A percentile compares a stretch with the other conserved stretches of the same genome.
Evolutionary conservation across 2,113 vertebrate species (phyloP).

Genomic region (Campylorhamphus procurvoides): DNA sequence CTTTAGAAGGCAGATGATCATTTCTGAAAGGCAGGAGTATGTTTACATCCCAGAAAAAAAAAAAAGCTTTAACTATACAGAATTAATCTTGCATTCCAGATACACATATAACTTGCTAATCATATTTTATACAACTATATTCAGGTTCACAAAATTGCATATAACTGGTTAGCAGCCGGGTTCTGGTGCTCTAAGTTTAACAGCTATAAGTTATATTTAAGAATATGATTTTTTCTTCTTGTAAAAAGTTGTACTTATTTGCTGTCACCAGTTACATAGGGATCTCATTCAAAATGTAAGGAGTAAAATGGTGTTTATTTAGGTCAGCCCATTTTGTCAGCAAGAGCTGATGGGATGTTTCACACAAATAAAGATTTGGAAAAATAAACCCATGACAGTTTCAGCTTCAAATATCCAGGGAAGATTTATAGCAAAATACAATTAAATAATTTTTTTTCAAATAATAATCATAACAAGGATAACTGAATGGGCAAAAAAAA

Average conservation of each 20-base stretch:
- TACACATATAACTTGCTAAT: background rate
- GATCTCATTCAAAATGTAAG: background rate
- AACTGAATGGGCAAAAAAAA: background rate
- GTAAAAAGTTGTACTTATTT: background rate
- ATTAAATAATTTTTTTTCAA: background rate
- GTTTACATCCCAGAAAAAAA: background rate
- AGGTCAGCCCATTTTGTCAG: background rate
- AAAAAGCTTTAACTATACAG: background rate
- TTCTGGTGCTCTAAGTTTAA: background rate
- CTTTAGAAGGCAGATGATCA: background rate
- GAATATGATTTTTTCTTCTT: background rate
- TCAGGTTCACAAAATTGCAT: background rate
- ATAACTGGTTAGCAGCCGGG: background rate
- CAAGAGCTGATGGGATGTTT: background rate
- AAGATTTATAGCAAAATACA: background rate
- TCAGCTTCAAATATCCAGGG: conserved; percentile 23
- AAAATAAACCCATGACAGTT: background rate
- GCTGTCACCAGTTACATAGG: background rate
- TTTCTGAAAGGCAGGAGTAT: background rate
- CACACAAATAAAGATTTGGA: background rate
- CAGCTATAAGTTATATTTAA: background rate
- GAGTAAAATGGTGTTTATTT: background rate
- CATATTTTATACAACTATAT: background rate
- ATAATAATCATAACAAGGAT: conserved; percentile 15
- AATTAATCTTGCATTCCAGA: background rate